Evolutionary conservation across 2,797 vertebrate genomes (phyloP).

Genomic region (Microtus californicus): DNA sequence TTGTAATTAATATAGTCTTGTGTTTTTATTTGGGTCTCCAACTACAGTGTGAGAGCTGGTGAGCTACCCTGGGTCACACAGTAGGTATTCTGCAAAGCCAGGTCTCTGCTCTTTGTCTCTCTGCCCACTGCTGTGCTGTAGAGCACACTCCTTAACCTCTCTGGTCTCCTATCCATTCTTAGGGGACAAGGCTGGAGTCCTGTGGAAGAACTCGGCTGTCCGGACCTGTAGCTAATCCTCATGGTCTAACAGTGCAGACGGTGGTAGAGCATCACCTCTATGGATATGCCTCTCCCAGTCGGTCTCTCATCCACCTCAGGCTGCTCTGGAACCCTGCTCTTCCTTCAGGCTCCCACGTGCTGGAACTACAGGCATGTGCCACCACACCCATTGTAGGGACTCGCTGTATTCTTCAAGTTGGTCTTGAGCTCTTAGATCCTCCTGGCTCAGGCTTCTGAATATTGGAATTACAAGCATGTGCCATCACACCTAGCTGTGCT

Average conservation of each 20-base stretch:
- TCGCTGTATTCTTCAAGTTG: background rate
- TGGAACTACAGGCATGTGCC: background rate
- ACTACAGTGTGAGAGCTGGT: too few species aligned
- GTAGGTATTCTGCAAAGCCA: background rate
- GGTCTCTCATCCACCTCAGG: background rate
- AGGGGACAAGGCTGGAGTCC: background rate
- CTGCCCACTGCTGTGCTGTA: background rate
- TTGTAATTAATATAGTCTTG: too few species aligned
- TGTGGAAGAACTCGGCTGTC: background rate
- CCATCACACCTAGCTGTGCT: too few species aligned
- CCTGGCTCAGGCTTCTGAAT: background rate
- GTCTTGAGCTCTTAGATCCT: background rate
- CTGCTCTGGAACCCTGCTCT: background rate
- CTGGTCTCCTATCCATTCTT: background rate
- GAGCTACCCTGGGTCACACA: background rate
- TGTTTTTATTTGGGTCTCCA: too few species aligned
- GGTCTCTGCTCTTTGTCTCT: background rate
- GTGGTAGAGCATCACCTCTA: background rate
- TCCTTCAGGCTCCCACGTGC: background rate
- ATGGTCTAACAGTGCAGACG: background rate
- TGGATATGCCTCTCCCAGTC: fast-evolving
- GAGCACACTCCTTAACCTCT: background rate
- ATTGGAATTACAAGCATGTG: background rate
- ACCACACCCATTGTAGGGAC: too few species aligned
- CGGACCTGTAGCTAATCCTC: background rate